Percentiles rank a stretch among this genome's conserved stretches.
Evolutionary conservation across 2,888 invertebrate species (phyloP).

Genomic region (Eupithecia tripunctaria): DNA sequence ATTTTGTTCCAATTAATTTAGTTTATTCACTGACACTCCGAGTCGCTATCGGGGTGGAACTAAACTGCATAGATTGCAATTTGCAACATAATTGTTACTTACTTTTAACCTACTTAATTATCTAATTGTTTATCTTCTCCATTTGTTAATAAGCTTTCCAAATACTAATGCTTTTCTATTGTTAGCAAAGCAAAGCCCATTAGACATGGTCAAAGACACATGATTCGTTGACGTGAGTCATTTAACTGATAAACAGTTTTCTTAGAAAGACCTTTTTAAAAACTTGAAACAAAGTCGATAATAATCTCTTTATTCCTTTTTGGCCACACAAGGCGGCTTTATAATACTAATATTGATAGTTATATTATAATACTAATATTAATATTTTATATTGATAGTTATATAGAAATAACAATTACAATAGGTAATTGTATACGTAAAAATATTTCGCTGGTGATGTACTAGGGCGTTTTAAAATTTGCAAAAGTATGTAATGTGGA

Average conservation of each 20-base stretch:
- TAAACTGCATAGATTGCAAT: neutral
- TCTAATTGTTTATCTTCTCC: neutral
- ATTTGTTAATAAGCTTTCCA: neutral
- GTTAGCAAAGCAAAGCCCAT: neutral
- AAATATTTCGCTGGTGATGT: too few relatives aligned
- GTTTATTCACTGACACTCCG: neutral
- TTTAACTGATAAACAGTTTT: neutral
- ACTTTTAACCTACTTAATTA: conserved; percentile 1
- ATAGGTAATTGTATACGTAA: too few relatives aligned
- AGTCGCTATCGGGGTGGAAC: neutral
- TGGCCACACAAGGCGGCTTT: too few relatives aligned
- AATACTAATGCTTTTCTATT: neutral
- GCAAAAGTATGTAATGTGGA: too few relatives aligned
- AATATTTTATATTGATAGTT: too few relatives aligned
- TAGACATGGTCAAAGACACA: neutral
- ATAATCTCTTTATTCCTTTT: too few relatives aligned
- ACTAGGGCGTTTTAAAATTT: too few relatives aligned
- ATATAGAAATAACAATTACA: too few relatives aligned
- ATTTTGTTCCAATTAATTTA: neutral
- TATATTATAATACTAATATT: too few relatives aligned
- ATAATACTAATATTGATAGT: too few relatives aligned
- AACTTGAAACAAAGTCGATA: too few relatives aligned
- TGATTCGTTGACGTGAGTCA: neutral
- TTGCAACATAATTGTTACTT: neutral
- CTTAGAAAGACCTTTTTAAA: neutral